phyloP scores from a whole-genome alignment of 2,113 vertebrate genomes.

The Meriones unguiculatus region DNA sequence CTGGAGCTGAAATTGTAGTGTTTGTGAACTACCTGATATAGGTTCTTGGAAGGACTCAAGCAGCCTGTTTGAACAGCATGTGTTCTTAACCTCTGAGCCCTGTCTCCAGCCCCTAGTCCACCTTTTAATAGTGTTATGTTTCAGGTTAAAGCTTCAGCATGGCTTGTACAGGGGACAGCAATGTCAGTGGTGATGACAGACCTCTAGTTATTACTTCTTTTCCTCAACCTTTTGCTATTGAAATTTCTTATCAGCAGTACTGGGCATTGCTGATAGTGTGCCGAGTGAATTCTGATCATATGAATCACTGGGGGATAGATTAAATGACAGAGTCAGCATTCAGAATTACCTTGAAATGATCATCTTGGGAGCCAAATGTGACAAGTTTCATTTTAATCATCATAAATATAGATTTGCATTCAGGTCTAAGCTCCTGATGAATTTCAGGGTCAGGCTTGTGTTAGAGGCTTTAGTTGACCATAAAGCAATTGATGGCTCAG shows the following conservation, averaged over 20 bases:
- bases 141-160: neutral
- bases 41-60: neutral
- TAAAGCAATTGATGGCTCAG: neutral
- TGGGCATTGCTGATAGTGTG: neutral
- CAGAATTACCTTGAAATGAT: slow-evolving; percentile 34
- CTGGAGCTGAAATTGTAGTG: neutral
- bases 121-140: neutral
- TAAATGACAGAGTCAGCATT: slow-evolving; percentile 5
- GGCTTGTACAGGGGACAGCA: neutral
- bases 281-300: neutral
- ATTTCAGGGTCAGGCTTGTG: neutral
- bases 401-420: neutral
- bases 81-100: neutral
- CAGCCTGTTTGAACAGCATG: no score
- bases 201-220: neutral
- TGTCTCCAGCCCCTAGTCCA: neutral
- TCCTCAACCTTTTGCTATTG: neutral
- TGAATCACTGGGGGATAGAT: neutral
- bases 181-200: neutral
- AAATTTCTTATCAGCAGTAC: neutral
- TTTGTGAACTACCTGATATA: neutral
- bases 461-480: neutral
- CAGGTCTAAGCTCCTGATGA: neutral
- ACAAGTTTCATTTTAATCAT: slow-evolving; percentile 13
- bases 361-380: neutral